Evolutionary conservation across 2,113 vertebrate species (phyloP).

Genomic region (Pollachius pollachius): DNA sequence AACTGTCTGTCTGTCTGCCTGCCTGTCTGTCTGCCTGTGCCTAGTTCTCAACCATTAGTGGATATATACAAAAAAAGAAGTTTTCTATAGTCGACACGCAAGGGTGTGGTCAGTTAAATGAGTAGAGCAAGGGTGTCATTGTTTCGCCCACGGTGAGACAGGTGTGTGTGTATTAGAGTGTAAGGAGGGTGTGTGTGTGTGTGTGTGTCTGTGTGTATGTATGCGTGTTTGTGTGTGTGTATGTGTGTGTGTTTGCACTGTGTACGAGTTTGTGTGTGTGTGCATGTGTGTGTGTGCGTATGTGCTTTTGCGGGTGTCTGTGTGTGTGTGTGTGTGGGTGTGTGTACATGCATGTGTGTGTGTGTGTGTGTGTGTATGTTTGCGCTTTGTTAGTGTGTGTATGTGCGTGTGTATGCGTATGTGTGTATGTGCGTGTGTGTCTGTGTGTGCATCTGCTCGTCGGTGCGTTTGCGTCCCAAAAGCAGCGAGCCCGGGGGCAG

Average conservation of each 20-base stretch:
- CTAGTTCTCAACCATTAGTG: neutral
- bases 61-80: constrained; percentile 8
- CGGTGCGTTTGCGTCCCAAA: constrained; percentile 52
- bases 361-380: constrained; percentile 24
- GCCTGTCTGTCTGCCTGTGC: neutral
- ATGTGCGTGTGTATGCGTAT: neutral
- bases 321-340: constrained; percentile 5
- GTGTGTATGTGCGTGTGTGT: neutral
- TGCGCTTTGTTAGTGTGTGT: constrained; percentile 2
- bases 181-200: neutral
- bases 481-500: constrained; percentile 55
- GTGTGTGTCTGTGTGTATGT: constrained; percentile 6
- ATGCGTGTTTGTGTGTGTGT: constrained; percentile 32
- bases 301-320: constrained; percentile 39
- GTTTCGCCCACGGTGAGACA: constrained; percentile 35
- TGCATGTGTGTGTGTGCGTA: constrained; percentile 3
- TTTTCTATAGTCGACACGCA: constrained; percentile 45
- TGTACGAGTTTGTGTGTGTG: too few relatives aligned
- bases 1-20: neutral
- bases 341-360: neutral
- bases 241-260: neutral
- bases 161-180: constrained; percentile 3
- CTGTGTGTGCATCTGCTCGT: constrained; percentile 19
- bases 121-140: constrained; percentile 46
- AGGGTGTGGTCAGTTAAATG: constrained; percentile 61